A percentile compares a stretch with the other conserved stretches of the same genome.
These are phyloP conservation scores for Propithecus perrieri DNA, from an alignment of 2,797 vertebrate species.

Conservation along the genomic window DNA sequence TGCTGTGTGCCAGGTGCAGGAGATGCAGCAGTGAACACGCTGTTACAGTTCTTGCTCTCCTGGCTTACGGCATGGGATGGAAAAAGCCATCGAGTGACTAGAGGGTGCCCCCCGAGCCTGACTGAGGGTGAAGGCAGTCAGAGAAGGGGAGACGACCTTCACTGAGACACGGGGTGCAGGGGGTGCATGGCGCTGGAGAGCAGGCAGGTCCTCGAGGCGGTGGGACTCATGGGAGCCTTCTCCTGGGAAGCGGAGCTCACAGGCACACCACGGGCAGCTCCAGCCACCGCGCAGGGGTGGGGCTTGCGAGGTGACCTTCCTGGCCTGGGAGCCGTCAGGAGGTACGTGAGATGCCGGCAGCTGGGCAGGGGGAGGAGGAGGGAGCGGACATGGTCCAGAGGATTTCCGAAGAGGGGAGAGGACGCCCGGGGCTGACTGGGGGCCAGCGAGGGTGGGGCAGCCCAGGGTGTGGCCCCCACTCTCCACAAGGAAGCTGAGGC, in stretches of 20 bases:
- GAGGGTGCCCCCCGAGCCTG: background rate
- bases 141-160: background rate
- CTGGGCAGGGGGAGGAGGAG: too few relatives aligned
- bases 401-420: background rate
- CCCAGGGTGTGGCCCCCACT: background rate
- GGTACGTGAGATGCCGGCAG: too few relatives aligned
- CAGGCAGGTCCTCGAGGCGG: background rate
- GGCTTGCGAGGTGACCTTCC: too few relatives aligned
- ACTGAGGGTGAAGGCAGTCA: background rate
- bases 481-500: background rate
- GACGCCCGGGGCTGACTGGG: too few relatives aligned
- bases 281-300: too few relatives aligned
- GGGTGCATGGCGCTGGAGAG: background rate
- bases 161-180: background rate
- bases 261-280: too few relatives aligned
- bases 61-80: background rate
- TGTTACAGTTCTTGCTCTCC: fast-evolving
- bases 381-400: background rate
- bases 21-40: fast-evolving
- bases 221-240: too few relatives aligned
- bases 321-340: too few relatives aligned
- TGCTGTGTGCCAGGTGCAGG: background rate
- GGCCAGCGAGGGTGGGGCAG: background rate
- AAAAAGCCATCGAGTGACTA: background rate
- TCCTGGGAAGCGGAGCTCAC: too few relatives aligned